Evolutionary conservation across 2,888 invertebrate genomes (phyloP).

Genomic region (Rhaphigaster nebulosa): DNA sequence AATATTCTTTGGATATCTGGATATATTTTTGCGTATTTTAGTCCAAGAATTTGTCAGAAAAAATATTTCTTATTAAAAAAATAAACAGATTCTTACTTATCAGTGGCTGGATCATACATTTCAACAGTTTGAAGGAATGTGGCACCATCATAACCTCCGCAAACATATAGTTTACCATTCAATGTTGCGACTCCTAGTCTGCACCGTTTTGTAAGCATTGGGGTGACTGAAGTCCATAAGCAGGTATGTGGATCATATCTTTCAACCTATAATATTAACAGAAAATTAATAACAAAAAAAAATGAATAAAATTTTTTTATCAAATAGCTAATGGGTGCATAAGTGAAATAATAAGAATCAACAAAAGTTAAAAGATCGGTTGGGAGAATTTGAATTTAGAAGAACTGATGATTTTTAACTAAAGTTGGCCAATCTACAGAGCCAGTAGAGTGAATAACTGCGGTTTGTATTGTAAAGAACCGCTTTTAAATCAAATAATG

Average conservation of each 20-base stretch:
- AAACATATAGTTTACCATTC: slow-evolving; percentile 85
- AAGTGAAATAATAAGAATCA: not conserved
- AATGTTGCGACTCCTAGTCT: slow-evolving; percentile 86
- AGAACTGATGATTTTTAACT: not conserved
- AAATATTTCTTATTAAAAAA: not conserved
- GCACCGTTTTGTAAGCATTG: slow-evolving; percentile 86
- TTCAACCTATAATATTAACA: slow-evolving; percentile 73
- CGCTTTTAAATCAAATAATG: not conserved
- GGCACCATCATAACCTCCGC: slow-evolving; percentile 88
- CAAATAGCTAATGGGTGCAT: not conserved
- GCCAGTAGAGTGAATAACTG: not conserved
- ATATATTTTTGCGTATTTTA: too few relatives aligned
- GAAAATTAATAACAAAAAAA: not conserved
- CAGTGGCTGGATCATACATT: slow-evolving; percentile 81
- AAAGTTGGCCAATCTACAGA: not conserved
- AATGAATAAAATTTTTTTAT: not conserved
- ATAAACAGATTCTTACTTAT: slow-evolving; percentile 71
- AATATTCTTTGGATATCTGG: too few relatives aligned
- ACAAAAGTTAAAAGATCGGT: not conserved
- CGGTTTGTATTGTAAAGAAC: not conserved
- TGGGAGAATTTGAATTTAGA: not conserved
- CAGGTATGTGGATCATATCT: slow-evolving; percentile 82
- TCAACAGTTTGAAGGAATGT: slow-evolving; percentile 87
- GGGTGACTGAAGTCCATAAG: slow-evolving; percentile 80
- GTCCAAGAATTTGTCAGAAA: too few relatives aligned